Evolutionary conservation across 1,140 invertebrate genomes (phyloP).

Genomic region (Pemphigus obesinymphae): DNA sequence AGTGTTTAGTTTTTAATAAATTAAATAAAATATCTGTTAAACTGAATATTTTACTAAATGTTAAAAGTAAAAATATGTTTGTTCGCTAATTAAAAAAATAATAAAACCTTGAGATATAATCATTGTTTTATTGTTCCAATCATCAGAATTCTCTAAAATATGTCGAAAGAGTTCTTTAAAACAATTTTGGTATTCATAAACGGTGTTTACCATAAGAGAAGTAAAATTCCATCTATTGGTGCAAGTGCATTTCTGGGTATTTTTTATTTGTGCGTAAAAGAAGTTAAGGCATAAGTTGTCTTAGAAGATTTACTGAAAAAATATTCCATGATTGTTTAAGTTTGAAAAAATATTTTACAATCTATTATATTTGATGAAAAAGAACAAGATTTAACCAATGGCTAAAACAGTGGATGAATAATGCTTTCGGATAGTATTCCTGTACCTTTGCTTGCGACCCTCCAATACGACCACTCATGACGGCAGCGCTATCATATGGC

Average conservation of each 20-base stretch:
- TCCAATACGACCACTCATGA: slow-evolving; percentile 33
- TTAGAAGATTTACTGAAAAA: slow-evolving; percentile 44
- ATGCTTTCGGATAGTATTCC: slow-evolving; percentile 30
- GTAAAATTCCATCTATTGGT: slow-evolving; percentile 30
- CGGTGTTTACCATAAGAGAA: not conserved
- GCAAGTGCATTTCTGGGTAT: not conserved
- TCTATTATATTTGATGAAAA: slow-evolving; percentile 30
- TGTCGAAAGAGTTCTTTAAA: not conserved
- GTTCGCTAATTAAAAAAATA: not conserved
- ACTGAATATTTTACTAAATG: too few relatives aligned
- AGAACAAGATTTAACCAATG: slow-evolving; percentile 43
- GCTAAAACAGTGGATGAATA: slow-evolving; percentile 43
- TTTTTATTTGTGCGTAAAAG: slow-evolving; percentile 11
- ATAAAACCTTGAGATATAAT: not conserved
- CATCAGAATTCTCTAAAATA: not conserved
- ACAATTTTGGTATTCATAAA: not conserved
- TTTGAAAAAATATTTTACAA: slow-evolving; percentile 42
- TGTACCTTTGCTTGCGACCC: slow-evolving; percentile 31
- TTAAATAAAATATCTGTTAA: too few relatives aligned
- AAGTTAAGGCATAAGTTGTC: slow-evolving; percentile 8
- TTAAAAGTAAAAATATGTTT: not conserved
- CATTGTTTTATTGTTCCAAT: not conserved
- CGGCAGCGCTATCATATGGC: slow-evolving; percentile 34
- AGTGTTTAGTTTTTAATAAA: too few relatives aligned
- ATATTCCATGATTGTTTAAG: slow-evolving; percentile 25